phyloP scores from a whole-genome alignment of 2,113 vertebrate genomes.

The Colius striatus region DNA sequence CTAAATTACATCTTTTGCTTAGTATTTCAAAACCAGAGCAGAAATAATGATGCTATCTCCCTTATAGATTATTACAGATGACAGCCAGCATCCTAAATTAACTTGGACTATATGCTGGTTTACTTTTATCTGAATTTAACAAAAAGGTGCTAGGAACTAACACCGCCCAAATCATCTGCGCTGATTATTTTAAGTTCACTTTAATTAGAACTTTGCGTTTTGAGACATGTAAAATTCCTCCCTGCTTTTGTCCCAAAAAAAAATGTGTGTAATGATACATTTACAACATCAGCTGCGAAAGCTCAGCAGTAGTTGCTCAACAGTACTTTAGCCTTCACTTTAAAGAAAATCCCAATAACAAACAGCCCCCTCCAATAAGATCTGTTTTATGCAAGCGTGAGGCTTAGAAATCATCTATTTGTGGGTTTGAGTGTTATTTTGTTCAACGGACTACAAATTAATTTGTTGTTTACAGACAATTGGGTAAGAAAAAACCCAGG shows the following conservation, averaged over 20 bases:
- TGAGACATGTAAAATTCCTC: background rate
- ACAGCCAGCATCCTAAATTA: background rate
- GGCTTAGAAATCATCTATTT: background rate
- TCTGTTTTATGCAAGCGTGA: background rate
- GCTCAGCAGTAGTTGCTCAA: background rate
- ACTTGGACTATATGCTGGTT: background rate
- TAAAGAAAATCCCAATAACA: background rate
- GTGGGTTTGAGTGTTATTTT: background rate
- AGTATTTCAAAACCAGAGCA: background rate
- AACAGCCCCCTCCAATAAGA: background rate
- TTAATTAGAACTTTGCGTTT: constrained; percentile 43
- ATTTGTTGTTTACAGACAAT: background rate
- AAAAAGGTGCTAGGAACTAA: constrained; percentile 51
- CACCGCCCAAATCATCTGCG: constrained; percentile 30
- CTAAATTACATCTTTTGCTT: background rate
- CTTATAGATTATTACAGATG: background rate
- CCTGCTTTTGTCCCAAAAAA: background rate
- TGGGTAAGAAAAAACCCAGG: background rate
- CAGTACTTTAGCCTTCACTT: background rate
- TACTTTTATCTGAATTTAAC: background rate
- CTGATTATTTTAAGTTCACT: constrained; percentile 36
- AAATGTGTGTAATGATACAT: background rate
- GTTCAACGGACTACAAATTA: background rate
- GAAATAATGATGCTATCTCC: background rate
- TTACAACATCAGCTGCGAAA: constrained; percentile 9